Evolutionary conservation across 1,140 invertebrate species (phyloP).

Genomic region (Drosophila kurseongensis): DNA sequence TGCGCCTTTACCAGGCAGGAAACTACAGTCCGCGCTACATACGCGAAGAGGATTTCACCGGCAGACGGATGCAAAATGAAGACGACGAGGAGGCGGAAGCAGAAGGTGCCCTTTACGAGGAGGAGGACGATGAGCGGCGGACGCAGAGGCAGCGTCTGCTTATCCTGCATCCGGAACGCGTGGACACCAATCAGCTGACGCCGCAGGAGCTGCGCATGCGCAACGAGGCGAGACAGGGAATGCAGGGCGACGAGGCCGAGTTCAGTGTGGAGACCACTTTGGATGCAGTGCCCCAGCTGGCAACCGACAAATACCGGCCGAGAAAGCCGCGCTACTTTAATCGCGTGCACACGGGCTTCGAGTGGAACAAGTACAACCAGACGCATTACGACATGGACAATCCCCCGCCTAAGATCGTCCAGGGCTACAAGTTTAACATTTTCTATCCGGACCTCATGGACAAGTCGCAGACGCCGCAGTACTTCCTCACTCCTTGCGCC

Average conservation of each 20-base stretch:
- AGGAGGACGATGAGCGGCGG: constrained; percentile 63
- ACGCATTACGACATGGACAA: constrained; percentile 99
- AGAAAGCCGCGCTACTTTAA: constrained; percentile 99
- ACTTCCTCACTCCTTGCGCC: constrained; percentile 94
- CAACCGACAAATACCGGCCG: constrained; percentile 99
- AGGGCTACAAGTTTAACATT: constrained; percentile 99
- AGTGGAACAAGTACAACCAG: constrained; percentile 99
- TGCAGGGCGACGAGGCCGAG: constrained; percentile 94
- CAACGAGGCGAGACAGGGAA: constrained; percentile 94
- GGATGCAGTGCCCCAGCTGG: constrained; percentile 95
- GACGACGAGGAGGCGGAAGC: constrained; percentile 88
- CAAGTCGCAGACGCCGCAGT: constrained; percentile 96
- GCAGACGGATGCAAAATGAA: constrained; percentile 28
- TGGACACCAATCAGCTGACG: constrained; percentile 48
- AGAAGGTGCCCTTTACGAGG: constrained; percentile 88
- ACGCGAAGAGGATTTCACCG: constrained; percentile 64
- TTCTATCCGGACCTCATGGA: constrained; percentile 99
- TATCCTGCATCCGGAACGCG: constrained; percentile 58
- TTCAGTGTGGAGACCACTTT: constrained; percentile 96
- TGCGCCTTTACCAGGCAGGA: constrained; percentile 90
- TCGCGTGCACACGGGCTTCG: constrained; percentile 97
- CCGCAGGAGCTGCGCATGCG: constrained; percentile 88
- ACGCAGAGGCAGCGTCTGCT: constrained; percentile 56
- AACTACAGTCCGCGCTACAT: constrained; percentile 94
- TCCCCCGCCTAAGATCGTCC: constrained; percentile 99